phyloP scores from a whole-genome alignment of 2,113 vertebrate species.

The Sciurus niger region DNA sequence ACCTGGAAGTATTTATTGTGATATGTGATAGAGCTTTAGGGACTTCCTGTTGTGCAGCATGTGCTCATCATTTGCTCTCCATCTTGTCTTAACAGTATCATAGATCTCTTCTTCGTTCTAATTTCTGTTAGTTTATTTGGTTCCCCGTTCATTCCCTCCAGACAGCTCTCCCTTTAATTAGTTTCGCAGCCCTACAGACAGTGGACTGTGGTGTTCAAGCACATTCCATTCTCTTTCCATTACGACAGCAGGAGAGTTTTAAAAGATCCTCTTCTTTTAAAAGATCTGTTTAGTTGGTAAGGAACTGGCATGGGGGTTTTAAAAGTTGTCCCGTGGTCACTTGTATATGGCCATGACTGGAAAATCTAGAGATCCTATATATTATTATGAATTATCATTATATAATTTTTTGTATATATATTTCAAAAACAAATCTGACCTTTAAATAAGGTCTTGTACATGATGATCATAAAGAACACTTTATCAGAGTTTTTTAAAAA shows the following conservation, averaged over 20 bases:
- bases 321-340: background rate
- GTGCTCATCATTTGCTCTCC: background rate
- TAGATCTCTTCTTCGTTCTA: background rate
- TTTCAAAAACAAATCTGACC: background rate
- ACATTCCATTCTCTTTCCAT: background rate
- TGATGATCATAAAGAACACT: background rate
- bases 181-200: no score
- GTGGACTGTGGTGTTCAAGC: rapidly evolving
- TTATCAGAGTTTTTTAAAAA: background rate
- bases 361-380: background rate
- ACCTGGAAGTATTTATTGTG: background rate
- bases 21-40: background rate
- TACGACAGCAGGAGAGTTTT: background rate
- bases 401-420: background rate
- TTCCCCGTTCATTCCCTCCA: background rate
- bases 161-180: background rate
- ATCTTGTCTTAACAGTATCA: background rate
- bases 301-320: background rate
- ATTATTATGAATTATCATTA: no score
- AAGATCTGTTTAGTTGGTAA: background rate
- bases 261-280: background rate
- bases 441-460: background rate
- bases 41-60: background rate
- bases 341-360: background rate
- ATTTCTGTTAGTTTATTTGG: constrained; percentile 1